These are phyloP conservation scores for Sebastolobus alascanus DNA, from an alignment of 2,797 vertebrate genomes.

Conservation along the genomic window DNA sequence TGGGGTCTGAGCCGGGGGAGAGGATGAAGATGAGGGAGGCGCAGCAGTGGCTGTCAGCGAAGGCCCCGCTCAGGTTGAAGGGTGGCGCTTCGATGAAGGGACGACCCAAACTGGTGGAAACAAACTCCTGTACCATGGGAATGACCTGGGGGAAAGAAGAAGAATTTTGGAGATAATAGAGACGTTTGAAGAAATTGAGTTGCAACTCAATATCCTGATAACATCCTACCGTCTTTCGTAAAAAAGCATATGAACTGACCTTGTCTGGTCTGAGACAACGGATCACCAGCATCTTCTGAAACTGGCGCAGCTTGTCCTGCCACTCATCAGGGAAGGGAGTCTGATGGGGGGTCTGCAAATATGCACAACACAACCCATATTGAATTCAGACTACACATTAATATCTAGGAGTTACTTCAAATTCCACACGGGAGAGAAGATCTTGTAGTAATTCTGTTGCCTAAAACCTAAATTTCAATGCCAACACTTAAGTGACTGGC, in stretches of 20 bases:
- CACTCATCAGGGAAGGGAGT: constrained; percentile 86
- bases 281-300: constrained; percentile 91
- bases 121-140: constrained; percentile 91
- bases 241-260: constrained; percentile 62
- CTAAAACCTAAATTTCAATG: neutral
- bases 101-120: constrained; percentile 84
- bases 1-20: constrained; percentile 91
- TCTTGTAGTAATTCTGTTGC: neutral
- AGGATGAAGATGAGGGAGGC: constrained; percentile 90
- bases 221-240: neutral
- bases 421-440: neutral
- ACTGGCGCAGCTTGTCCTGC: constrained; percentile 84
- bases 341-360: constrained; percentile 86
- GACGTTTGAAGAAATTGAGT: neutral
- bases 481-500: neutral
- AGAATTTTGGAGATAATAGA: neutral
- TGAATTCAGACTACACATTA: neutral
- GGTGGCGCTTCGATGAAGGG: constrained; percentile 91
- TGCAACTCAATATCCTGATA: neutral
- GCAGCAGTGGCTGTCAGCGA: constrained; percentile 90
- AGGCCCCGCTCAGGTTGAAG: constrained; percentile 90
- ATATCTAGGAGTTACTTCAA: constrained; percentile 1
- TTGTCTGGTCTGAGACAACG: constrained; percentile 91
- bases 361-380: constrained; percentile 20
- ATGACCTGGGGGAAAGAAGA: constrained; percentile 82